These are phyloP conservation scores for Heliconius eleuchia DNA, from an alignment of 1,140 invertebrate species.

Conservation along the genomic window DNA sequence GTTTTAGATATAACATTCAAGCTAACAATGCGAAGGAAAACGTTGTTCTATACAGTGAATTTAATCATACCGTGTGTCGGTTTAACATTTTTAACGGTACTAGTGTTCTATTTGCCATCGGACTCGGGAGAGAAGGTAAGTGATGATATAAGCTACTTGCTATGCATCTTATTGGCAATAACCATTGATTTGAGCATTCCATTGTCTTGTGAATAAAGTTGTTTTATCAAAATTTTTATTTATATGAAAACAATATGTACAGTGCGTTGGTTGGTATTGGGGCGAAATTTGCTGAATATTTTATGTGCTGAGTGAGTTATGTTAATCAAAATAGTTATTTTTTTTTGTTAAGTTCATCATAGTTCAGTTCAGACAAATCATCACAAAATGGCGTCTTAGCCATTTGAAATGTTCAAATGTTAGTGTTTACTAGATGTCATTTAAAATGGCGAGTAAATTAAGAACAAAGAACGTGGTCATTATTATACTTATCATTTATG, in stretches of 20 bases:
- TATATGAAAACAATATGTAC: constrained; percentile 3
- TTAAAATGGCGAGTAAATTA: too few species aligned
- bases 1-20: constrained; percentile 84
- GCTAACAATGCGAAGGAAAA: constrained; percentile 98
- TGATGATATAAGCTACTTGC: constrained; percentile 11
- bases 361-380: too few species aligned
- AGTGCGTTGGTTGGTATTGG: not conserved
- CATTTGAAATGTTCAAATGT: too few species aligned
- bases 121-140: constrained; percentile 98
- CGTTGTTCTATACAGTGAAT: constrained; percentile 98
- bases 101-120: constrained; percentile 99
- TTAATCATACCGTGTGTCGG: constrained; percentile 98
- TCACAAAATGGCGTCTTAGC: too few species aligned
- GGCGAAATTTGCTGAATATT: constrained; percentile 4
- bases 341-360: too few species aligned
- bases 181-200: constrained; percentile 31
- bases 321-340: too few species aligned
- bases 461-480: too few species aligned
- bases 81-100: constrained; percentile 97
- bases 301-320: not conserved
- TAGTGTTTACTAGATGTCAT: too few species aligned
- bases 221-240: constrained; percentile 13
- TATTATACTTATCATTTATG: too few species aligned
- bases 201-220: constrained; percentile 32
- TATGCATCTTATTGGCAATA: constrained; percentile 35